Evolutionary conservation across 2,888 invertebrate species (phyloP).

Genomic region (Rhopalosiphum nymphaeae): DNA sequence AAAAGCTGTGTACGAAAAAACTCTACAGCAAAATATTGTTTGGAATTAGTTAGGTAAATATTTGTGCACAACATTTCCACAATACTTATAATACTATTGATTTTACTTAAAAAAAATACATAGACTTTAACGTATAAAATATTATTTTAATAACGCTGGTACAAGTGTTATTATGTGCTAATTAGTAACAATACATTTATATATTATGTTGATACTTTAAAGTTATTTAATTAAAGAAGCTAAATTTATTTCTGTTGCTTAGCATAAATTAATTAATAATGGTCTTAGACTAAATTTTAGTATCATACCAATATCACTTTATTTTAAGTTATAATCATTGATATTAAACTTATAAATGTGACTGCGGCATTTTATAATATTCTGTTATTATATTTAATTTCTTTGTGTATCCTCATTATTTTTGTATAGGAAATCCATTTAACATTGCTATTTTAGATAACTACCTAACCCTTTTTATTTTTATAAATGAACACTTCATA

Average conservation of each 20-base stretch:
- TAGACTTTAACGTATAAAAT: not conserved
- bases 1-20: conserved; percentile 68
- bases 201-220: not conserved
- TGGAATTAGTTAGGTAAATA: conserved; percentile 75
- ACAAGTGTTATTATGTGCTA: not conserved
- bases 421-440: not conserved
- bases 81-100: not conserved
- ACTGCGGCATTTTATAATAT: not conserved
- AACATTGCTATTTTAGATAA: not conserved
- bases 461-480: not conserved
- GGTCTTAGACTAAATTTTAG: not conserved
- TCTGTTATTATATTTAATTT: not conserved
- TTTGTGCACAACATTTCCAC: not conserved
- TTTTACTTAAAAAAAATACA: not conserved
- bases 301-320: not conserved
- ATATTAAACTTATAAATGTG: not conserved
- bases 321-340: not conserved
- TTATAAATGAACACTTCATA: not conserved
- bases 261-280: not conserved
- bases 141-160: not conserved
- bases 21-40: conserved; percentile 74
- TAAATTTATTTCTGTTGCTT: not conserved
- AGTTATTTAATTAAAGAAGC: not conserved
- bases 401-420: not conserved
- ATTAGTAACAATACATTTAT: not conserved